phyloP scores from a whole-genome alignment of 2,888 invertebrate species.

The Eristalis pertinax region DNA sequence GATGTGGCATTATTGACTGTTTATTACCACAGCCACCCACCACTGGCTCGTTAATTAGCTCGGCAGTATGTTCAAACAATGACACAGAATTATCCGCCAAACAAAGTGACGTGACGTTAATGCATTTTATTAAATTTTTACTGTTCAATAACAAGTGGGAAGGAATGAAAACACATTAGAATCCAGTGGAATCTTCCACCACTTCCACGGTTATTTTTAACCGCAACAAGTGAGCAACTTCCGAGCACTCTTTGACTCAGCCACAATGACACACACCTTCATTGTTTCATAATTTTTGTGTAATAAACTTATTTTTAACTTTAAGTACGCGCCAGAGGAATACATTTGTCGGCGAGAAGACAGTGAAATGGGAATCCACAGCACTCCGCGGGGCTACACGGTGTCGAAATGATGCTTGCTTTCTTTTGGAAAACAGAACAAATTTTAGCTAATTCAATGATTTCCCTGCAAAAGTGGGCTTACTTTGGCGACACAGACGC shows the following conservation, averaged over 20 bases:
- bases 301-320: not conserved
- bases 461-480: not conserved
- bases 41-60: no score
- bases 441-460: not conserved
- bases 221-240: not conserved
- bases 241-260: not conserved
- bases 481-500: not conserved
- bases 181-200: no score
- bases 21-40: no score
- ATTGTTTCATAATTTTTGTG: not conserved
- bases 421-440: not conserved
- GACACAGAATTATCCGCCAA: no score
- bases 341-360: not conserved
- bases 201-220: not conserved
- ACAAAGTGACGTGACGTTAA: no score
- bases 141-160: no score
- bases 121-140: no score
- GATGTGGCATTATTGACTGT: no score
- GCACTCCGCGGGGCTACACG: not conserved
- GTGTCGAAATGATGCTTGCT: not conserved
- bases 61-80: no score
- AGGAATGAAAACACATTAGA: no score
- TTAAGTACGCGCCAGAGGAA: not conserved
- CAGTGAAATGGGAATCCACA: not conserved
- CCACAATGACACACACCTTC: not conserved